Evolutionary conservation across 2,113 vertebrate species (phyloP).

Genomic region (Columba janthina): DNA sequence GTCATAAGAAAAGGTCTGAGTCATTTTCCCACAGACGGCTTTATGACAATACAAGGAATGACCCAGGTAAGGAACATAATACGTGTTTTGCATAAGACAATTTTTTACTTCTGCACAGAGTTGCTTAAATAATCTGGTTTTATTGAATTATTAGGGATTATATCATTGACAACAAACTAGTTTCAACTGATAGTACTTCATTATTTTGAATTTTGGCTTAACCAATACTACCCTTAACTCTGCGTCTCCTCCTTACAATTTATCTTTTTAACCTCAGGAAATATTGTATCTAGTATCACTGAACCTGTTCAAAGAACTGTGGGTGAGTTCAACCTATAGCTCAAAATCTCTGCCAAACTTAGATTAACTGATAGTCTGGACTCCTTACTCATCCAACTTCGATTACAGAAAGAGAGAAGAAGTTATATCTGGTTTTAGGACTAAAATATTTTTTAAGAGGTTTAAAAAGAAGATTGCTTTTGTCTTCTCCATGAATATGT

Average conservation of each 20-base stretch:
- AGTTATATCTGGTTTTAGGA: not conserved
- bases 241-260: not conserved
- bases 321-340: not conserved
- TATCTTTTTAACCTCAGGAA: not conserved
- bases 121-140: not conserved
- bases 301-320: not conserved
- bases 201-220: not conserved
- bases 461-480: not conserved
- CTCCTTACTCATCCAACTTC: not conserved
- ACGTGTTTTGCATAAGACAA: not conserved
- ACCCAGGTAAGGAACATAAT: slow-evolving; percentile 79
- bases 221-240: not conserved
- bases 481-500: not conserved
- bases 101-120: not conserved
- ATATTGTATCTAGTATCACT: accelerated
- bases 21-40: slow-evolving; percentile 85
- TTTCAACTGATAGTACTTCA: not conserved
- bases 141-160: not conserved
- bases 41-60: slow-evolving; percentile 80
- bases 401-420: not conserved
- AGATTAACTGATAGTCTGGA: not conserved
- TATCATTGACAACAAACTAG: not conserved
- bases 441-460: not conserved
- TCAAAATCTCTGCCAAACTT: not conserved
- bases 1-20: slow-evolving; percentile 71